A percentile compares a stretch with the other conserved stretches of the same genome.
Conservation (phyloP, 92 coral and sea anemone genomes). For the Meandrina meandrites region DNA sequence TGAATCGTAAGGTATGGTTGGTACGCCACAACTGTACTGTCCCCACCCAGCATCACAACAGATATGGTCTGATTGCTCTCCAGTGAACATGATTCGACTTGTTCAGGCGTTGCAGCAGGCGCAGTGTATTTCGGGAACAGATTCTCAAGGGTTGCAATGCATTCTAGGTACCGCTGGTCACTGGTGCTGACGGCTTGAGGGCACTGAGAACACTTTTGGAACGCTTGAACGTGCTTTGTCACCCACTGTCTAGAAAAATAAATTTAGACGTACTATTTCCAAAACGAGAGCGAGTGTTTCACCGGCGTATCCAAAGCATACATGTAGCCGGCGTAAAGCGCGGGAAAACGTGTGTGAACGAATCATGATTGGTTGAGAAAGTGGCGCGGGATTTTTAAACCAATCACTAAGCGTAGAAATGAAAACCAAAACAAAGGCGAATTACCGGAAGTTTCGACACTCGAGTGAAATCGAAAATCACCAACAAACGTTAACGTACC, state of each 20-base stretch:
- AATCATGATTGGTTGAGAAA: no score
- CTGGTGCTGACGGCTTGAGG: constrained; percentile 48
- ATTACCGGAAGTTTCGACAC: no score
- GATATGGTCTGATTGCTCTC: constrained; percentile 49
- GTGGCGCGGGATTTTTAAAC: no score
- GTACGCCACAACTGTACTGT: constrained; percentile 72
- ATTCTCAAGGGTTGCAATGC: constrained; percentile 64
- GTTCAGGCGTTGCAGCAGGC: constrained; percentile 37
- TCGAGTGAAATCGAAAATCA: no score
- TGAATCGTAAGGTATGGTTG: constrained; percentile 64
- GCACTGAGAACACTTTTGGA: constrained; percentile 76
- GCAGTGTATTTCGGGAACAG: constrained; percentile 75
- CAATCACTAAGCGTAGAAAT: no score
- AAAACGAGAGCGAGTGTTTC: no score
- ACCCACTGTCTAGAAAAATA: constrained; percentile 59
- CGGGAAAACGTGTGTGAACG: no score
- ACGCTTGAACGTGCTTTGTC: constrained; percentile 62
- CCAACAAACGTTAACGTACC: no score
- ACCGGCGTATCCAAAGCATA: no score
- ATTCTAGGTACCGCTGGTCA: constrained; percentile 66
- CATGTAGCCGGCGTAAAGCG: no score
- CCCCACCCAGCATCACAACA: constrained; percentile 90
- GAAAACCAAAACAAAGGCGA: no score
- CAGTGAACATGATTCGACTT: not conserved
- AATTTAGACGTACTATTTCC: not conserved